Conservation (phyloP, 2,113 vertebrate species). For the Typhlomys cinereus region DNA sequence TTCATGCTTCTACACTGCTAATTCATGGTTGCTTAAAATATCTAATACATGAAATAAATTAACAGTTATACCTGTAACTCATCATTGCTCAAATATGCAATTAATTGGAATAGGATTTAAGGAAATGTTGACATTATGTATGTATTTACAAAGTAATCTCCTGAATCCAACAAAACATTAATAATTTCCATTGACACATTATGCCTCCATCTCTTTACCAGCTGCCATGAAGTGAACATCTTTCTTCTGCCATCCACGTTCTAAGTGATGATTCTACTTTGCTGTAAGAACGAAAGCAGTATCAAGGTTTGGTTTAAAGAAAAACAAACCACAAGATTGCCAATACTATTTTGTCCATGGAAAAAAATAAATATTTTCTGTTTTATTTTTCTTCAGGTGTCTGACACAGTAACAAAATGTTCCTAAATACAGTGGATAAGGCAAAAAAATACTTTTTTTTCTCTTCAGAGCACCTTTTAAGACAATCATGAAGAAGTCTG, state of each 20-base stretch:
- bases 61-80: background rate
- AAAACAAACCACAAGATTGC: background rate
- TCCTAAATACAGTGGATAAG: background rate
- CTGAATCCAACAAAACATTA: too few species aligned
- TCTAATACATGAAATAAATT: background rate
- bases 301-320: fast-evolving
- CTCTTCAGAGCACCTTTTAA: background rate
- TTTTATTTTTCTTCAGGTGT: background rate
- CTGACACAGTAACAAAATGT: background rate
- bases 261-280: background rate
- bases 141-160: too few species aligned
- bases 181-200: too few species aligned
- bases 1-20: background rate
- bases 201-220: too few species aligned
- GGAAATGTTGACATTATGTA: background rate
- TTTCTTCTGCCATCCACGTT: too few species aligned
- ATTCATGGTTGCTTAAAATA: background rate
- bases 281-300: background rate
- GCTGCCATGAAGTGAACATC: too few species aligned
- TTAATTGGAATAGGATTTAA: background rate
- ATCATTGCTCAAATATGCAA: background rate
- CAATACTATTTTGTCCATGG: too few species aligned
- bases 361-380: too few species aligned
- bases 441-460: background rate
- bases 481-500: background rate